Evolutionary conservation across 2,113 vertebrate genomes (phyloP).

Genomic region (Ranitomeya variabilis): DNA sequence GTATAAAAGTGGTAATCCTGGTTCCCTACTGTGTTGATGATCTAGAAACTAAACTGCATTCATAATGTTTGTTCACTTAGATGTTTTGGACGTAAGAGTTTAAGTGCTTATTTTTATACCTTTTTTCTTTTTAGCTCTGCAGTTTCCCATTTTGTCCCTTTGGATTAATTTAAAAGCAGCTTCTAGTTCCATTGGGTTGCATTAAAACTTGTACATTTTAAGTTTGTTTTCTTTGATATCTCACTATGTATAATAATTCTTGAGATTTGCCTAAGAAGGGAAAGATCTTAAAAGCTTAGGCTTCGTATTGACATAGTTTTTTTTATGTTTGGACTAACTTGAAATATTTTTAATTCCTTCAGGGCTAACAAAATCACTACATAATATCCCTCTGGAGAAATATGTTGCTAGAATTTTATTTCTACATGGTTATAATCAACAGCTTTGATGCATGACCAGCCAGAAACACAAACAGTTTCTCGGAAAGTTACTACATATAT

Average conservation of each 20-base stretch:
- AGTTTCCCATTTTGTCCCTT: constrained; percentile 25
- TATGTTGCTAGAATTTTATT: constrained; percentile 34
- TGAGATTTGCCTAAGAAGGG: constrained; percentile 20
- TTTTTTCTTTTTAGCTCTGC: constrained; percentile 53
- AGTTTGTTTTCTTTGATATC: constrained; percentile 43
- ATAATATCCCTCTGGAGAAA: constrained; percentile 32
- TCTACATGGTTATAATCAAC: constrained; percentile 31
- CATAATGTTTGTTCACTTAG: constrained; percentile 20
- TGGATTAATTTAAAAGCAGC: constrained; percentile 35
- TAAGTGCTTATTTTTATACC: constrained; percentile 24
- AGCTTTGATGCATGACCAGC: constrained; percentile 25
- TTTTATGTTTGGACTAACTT: constrained; percentile 29
- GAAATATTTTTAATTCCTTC: constrained; percentile 19
- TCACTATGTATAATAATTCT: constrained; percentile 15
- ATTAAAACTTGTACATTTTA: constrained; percentile 7
- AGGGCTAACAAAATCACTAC: constrained; percentile 27
- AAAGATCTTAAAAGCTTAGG: constrained; percentile 41
- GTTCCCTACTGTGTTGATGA: constrained; percentile 32
- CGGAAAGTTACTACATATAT: constrained; percentile 30
- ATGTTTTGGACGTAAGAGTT: constrained; percentile 18
- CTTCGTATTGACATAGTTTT: constrained; percentile 18
- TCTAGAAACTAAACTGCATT: constrained; percentile 41
- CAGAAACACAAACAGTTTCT: constrained; percentile 37
- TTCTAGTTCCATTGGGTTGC: constrained; percentile 29
- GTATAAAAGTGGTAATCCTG: constrained; percentile 49